These are phyloP conservation scores for Drosophila parabipectinata DNA, from an alignment of 1,140 invertebrate species.

Conservation along the genomic window DNA sequence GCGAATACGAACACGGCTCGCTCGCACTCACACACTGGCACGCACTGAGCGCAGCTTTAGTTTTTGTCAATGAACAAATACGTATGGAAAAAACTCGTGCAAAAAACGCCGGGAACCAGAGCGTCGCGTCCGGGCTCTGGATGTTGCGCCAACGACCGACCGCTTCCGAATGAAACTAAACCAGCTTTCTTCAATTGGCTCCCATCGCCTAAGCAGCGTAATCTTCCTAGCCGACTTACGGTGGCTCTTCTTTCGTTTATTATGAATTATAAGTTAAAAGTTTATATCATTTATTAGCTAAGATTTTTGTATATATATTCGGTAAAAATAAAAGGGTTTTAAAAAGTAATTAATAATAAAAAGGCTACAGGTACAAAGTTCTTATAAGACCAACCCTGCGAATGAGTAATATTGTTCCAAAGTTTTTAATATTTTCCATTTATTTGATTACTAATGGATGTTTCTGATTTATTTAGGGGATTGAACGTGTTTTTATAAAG, in stretches of 20 bases:
- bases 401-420: neutral
- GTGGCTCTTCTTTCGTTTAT: neutral
- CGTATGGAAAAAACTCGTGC: constrained; percentile 82
- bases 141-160: constrained; percentile 41
- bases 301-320: no score
- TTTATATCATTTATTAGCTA: no score
- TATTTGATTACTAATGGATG: no score
- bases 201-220: neutral
- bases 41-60: constrained; percentile 66
- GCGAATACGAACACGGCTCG: constrained; percentile 24
- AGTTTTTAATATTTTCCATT: no score
- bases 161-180: constrained; percentile 52
- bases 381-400: neutral
- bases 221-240: constrained; percentile 1
- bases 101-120: constrained; percentile 63
- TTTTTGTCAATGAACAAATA: constrained; percentile 83
- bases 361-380: neutral
- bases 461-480: no score
- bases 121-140: constrained; percentile 20
- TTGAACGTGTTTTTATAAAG: neutral
- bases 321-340: no score
- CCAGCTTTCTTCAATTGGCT: constrained; percentile 43
- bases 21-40: constrained; percentile 45
- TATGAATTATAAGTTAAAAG: neutral
- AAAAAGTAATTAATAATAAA: neutral